Conservation (phyloP, 2,888 invertebrate species). For the Anoplius nigerrimus region DNA sequence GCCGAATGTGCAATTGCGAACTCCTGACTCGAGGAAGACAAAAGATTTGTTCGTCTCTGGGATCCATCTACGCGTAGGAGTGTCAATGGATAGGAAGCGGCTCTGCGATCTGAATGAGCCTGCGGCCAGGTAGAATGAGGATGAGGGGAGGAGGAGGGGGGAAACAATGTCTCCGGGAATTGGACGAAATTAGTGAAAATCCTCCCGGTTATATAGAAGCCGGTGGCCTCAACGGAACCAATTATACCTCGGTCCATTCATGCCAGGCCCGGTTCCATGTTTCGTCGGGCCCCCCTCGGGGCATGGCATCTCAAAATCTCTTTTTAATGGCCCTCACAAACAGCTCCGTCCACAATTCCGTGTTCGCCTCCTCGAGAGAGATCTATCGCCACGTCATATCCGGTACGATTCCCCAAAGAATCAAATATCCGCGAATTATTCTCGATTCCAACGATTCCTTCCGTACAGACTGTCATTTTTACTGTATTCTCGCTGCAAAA, state of each 20-base stretch:
- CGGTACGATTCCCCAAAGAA: constrained; percentile 42
- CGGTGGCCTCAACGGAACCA: constrained; percentile 43
- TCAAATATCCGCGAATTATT: too few relatives aligned
- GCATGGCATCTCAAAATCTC: constrained; percentile 64
- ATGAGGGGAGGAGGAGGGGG: too few relatives aligned
- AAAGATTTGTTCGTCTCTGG: too few relatives aligned
- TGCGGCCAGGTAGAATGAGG: constrained; percentile 27
- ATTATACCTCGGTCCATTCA: constrained; percentile 57
- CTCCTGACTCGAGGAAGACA: too few relatives aligned
- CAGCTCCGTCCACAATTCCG: constrained; percentile 28
- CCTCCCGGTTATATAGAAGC: constrained; percentile 43
- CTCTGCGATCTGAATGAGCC: neutral
- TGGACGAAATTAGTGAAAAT: constrained; percentile 66
- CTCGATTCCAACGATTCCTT: too few relatives aligned
- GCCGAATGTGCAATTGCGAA: too few relatives aligned
- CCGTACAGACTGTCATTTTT: too few relatives aligned
- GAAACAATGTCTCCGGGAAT: constrained; percentile 62
- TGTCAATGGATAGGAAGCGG: too few relatives aligned
- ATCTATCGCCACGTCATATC: constrained; percentile 45
- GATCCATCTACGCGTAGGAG: too few relatives aligned
- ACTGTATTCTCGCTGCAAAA: too few relatives aligned
- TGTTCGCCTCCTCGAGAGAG: constrained; percentile 31
- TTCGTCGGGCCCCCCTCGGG: constrained; percentile 33
- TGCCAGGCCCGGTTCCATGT: constrained; percentile 23
- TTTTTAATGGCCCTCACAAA: constrained; percentile 67